Base-by-base conservation (phyloP, 2,888 invertebrate species). In the Caenorhabditis panamensis region DNA sequence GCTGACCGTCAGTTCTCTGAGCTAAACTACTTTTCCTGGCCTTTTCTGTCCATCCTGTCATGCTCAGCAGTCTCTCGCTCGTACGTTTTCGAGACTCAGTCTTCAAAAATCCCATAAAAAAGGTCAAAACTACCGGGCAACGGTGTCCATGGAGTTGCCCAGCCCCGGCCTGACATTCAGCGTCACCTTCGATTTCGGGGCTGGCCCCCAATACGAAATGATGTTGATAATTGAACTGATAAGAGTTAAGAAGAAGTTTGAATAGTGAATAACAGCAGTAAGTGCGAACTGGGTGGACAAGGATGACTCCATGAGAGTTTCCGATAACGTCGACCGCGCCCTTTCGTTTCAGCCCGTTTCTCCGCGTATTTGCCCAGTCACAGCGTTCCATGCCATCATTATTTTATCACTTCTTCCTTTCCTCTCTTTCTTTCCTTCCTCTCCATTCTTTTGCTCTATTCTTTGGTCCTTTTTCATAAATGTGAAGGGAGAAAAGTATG, bases 261-360 rank as follows among this genome's bases (percentile, higher is more conserved):
- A 41, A 16, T 16, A 41, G 36, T 36, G n/a, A n/a, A n/a, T n/a
- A n/a, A n/a, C n/a, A n/a, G n/a, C n/a, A n/a, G n/a, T n/a, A n/a
- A n/a, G n/a, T n/a, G n/a, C n/a, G n/a, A n/a, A 31, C 31, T 31
- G 31, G 31, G 31, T 31, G 31, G n/a, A n/a, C n/a, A n/a, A 31
- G 31, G 9, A 31, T 31, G 31, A 31, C 9, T n/a, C n/a, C n/a
- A n/a, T n/a, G n/a, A n/a, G n/a, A 31, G n/a, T 47, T 18, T 47
- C 63, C 56, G 72, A 72, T 72, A 72, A 72, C 56, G 41, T 16
- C 47, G 47, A 63, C 72, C 72, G 56, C 72, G 72, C 72, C 72
- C 72, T 44, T 24, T 16, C 44, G 22, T 72, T 72, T 49, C 56
- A 63, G 71, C 11, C 54, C 58, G 22, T 37, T 28, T 69, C 26